phyloP scores from a whole-genome alignment of 2,888 invertebrate genomes.

The Yponomeuta plumbellus region DNA sequence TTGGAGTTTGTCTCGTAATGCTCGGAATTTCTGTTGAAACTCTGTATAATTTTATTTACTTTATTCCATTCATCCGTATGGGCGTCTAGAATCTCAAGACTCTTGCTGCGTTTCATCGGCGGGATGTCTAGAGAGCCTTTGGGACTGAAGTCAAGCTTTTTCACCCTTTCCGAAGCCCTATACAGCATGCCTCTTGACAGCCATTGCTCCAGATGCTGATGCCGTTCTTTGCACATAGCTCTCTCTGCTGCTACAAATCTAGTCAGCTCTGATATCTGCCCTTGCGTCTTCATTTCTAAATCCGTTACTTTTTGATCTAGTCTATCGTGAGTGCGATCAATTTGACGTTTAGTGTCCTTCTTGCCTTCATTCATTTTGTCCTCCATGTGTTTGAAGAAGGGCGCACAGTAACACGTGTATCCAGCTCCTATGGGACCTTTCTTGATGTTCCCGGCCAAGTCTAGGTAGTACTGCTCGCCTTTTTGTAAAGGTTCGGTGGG shows the following conservation, averaged over 20 bases:
- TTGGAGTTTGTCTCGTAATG: constrained; percentile 58
- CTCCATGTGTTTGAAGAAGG: constrained; percentile 92
- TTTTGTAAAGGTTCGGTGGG: constrained; percentile 89
- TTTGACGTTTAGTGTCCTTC: constrained; percentile 85
- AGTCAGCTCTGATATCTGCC: constrained; percentile 82
- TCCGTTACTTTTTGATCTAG: constrained; percentile 89
- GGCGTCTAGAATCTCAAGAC: constrained; percentile 81
- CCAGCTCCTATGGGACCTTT: constrained; percentile 97
- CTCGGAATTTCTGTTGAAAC: constrained; percentile 57
- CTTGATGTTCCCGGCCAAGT: constrained; percentile 94
- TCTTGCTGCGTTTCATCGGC: constrained; percentile 81
- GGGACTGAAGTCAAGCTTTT: constrained; percentile 64
- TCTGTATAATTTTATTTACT: constrained; percentile 54
- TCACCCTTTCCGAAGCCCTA: constrained; percentile 72
- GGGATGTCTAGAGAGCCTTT: constrained; percentile 73
- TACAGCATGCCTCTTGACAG: constrained; percentile 79
- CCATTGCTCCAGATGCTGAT: constrained; percentile 83
- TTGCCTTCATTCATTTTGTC: constrained; percentile 88
- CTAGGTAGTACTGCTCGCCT: constrained; percentile 96
- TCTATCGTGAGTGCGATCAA: constrained; percentile 86
- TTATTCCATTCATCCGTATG: constrained; percentile 63
- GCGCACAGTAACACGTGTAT: constrained; percentile 94
- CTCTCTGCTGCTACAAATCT: constrained; percentile 80
- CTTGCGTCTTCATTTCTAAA: constrained; percentile 83
- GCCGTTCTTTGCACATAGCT: constrained; percentile 78